Evolutionary conservation across 2,888 invertebrate species (phyloP).

Genomic region (Aphrophora alni): DNA sequence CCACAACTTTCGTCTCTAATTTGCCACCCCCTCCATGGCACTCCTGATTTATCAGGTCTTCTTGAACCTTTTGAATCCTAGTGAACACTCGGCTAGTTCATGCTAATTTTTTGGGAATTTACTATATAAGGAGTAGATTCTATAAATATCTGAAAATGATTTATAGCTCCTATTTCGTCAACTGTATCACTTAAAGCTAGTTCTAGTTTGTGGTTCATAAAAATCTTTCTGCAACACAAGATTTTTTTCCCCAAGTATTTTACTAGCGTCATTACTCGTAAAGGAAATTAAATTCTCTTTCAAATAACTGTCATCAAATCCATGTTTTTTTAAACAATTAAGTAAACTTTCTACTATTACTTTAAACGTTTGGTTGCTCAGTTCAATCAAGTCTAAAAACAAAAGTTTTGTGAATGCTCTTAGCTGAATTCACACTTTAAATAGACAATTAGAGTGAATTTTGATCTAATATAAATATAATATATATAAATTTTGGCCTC

Average conservation of each 20-base stretch:
- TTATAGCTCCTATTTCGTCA: too few species aligned
- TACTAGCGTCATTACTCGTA: slow-evolving; percentile 13
- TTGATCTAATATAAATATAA: too few species aligned
- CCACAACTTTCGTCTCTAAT: too few species aligned
- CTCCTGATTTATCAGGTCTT: too few species aligned
- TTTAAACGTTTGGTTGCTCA: slow-evolving; percentile 11
- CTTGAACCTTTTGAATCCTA: neutral
- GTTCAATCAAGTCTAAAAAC: too few species aligned
- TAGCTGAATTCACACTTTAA: too few species aligned
- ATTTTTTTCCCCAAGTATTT: slow-evolving; percentile 15
- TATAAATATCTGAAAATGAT: neutral
- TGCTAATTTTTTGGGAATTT: slow-evolving; percentile 12
- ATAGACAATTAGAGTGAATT: too few species aligned
- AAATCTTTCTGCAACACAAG: slow-evolving; percentile 22
- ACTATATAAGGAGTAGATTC: slow-evolving; percentile 14
- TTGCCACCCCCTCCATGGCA: too few species aligned
- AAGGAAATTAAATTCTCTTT: slow-evolving; percentile 25
- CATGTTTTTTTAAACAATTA: slow-evolving; percentile 12
- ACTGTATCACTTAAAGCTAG: slow-evolving; percentile 22
- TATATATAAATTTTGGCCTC: too few species aligned
- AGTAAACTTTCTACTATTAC: slow-evolving; percentile 6
- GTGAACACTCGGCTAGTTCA: slow-evolving; percentile 10
- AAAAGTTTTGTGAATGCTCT: too few species aligned
- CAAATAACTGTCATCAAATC: slow-evolving; percentile 25
- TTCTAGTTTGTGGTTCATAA: slow-evolving; percentile 24